These are phyloP conservation scores for Tricholaema leucomelas DNA, from an alignment of 2,113 vertebrate genomes.

Conservation along the genomic window DNA sequence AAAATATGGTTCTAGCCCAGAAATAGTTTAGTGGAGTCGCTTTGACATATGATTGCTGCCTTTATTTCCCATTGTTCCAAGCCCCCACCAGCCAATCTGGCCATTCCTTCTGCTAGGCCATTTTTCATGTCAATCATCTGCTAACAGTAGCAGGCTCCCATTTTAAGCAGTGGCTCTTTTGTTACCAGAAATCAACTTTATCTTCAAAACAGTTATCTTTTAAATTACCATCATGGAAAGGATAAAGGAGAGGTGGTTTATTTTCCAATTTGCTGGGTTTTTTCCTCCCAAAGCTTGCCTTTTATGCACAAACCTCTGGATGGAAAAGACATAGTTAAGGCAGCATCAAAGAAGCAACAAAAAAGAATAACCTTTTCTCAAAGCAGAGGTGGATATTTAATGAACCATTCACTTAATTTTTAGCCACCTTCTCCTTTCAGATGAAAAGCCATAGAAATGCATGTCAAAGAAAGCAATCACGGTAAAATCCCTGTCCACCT, in stretches of 20 bases:
- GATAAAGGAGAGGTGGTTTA: not conserved
- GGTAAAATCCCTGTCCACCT: conserved; percentile 45
- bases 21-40: not conserved
- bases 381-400: conserved; percentile 58
- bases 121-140: conserved; percentile 17
- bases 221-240: conserved; percentile 50
- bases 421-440: conserved; percentile 58
- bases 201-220: conserved; percentile 60
- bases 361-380: conserved; percentile 53
- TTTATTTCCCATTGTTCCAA: not conserved
- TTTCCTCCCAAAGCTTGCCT: conserved; percentile 45
- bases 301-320: conserved; percentile 51
- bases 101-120: not conserved
- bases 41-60: not conserved
- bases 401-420: conserved; percentile 76
- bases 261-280: not conserved
- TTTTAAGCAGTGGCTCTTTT: conserved; percentile 1
- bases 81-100: not conserved
- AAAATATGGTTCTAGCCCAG: not conserved
- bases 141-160: not conserved
- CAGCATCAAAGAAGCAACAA: conserved; percentile 19
- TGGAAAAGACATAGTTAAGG: conserved; percentile 49
- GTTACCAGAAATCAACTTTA: conserved; percentile 57
- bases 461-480: conserved; percentile 61
- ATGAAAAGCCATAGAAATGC: conserved; percentile 61